A percentile compares a stretch with the other conserved stretches of the same genome.
Evolutionary conservation across 2,113 vertebrate genomes (phyloP).

Genomic region (Xyrauchen texanus): DNA sequence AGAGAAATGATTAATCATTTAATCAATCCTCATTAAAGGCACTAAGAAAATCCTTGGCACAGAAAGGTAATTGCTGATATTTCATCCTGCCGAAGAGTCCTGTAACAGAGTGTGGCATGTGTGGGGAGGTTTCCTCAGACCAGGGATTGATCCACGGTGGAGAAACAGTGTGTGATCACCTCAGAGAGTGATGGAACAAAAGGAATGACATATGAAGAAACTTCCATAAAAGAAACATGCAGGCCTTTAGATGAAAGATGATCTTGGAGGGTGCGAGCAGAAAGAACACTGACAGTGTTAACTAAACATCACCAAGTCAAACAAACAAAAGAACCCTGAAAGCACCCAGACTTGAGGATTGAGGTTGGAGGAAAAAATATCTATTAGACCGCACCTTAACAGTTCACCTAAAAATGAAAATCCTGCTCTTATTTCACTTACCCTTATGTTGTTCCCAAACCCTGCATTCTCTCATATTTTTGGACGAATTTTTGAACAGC

Average conservation of each 20-base stretch:
- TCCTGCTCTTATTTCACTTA: too few species aligned
- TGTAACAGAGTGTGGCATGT: neutral
- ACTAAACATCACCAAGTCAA: neutral
- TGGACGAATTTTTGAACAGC: too few species aligned
- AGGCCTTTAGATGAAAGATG: conserved; percentile 52
- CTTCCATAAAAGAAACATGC: conserved; percentile 67
- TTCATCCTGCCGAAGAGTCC: neutral
- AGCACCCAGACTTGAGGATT: neutral
- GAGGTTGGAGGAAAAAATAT: neutral
- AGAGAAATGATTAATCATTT: neutral
- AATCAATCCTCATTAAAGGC: neutral
- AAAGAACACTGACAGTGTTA: neutral
- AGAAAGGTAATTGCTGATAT: neutral
- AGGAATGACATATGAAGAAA: conserved; percentile 71
- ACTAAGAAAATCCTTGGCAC: neutral
- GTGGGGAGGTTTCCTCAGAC: neutral
- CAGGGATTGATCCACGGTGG: neutral
- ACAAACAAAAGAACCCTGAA: conserved; percentile 28
- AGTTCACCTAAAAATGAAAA: too few species aligned
- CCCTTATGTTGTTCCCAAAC: too few species aligned
- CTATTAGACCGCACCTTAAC: neutral
- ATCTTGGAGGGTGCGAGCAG: conserved; percentile 17
- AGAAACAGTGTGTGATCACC: conserved; percentile 56
- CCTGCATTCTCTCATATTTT: too few species aligned
- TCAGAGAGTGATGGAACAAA: conserved; percentile 51